Evolutionary conservation across 1,140 invertebrate species (phyloP).

Genomic region (Diabrotica virgifera): DNA sequence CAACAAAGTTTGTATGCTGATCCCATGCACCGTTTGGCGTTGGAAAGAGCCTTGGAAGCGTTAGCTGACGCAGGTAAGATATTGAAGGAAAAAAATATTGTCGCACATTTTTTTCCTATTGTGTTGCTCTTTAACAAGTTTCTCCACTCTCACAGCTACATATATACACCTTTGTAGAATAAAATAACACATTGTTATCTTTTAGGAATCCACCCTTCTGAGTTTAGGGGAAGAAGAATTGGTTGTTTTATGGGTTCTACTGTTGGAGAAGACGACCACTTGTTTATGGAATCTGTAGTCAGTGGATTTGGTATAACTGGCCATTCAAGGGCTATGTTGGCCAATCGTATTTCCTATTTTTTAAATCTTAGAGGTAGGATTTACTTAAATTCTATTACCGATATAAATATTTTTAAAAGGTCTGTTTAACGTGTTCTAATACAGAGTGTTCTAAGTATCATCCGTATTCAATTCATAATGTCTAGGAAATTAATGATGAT

Average conservation of each 20-base stretch:
- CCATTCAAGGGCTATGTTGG: conserved; percentile 64
- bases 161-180: background rate
- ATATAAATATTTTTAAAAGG: too few relatives aligned
- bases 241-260: conserved; percentile 68
- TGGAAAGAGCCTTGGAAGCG: conserved; percentile 51
- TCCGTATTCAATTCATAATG: too few relatives aligned
- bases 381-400: too few relatives aligned
- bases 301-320: conserved; percentile 64
- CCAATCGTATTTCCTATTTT: conserved; percentile 64
- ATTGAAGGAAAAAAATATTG: background rate
- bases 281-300: conserved; percentile 45
- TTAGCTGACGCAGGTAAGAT: conserved; percentile 50
- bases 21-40: conserved; percentile 47
- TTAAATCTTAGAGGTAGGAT: conserved; percentile 59
- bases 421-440: too few relatives aligned
- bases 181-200: conserved; percentile 3
- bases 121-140: background rate
- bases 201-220: conserved; percentile 62
- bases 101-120: too few relatives aligned
- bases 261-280: conserved; percentile 58
- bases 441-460: too few relatives aligned
- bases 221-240: conserved; percentile 60
- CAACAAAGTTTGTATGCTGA: conserved; percentile 49
- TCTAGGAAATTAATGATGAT: too few relatives aligned
- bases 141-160: background rate